phyloP scores from a whole-genome alignment of 2,888 invertebrate genomes.

The Taphrorychus bicolor region DNA sequence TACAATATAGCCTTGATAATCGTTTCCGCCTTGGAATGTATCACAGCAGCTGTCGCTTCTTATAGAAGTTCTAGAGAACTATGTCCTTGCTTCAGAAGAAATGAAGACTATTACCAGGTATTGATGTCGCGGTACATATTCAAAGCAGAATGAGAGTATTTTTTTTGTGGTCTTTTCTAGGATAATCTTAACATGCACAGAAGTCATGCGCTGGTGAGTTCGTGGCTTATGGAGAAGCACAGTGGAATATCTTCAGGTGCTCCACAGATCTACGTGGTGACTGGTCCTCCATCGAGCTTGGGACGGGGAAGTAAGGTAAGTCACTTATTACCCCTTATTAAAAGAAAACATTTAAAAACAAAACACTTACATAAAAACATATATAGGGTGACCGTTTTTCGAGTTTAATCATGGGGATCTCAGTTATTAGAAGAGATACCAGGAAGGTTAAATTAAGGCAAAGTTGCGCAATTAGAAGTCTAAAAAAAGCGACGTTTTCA shows the following conservation, averaged over 20 bases:
- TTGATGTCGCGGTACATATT: background rate
- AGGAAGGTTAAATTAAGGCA: too few species aligned
- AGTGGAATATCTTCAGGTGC: slow-evolving; percentile 39
- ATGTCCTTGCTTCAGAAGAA: slow-evolving; percentile 65
- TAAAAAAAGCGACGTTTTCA: too few species aligned
- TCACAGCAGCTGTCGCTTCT: slow-evolving; percentile 63
- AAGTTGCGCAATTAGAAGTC: too few species aligned
- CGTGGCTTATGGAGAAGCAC: slow-evolving; percentile 65
- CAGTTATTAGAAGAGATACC: too few species aligned
- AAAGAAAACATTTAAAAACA: too few species aligned
- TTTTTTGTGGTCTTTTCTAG: slow-evolving; percentile 27
- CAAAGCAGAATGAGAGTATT: background rate
- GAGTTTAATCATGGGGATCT: too few species aligned
- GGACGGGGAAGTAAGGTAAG: slow-evolving; percentile 49
- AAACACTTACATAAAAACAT: too few species aligned
- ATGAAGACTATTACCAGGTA: slow-evolving; percentile 48
- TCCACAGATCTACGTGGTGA: slow-evolving; percentile 50
- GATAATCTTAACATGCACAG: slow-evolving; percentile 56
- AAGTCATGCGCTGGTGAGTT: slow-evolving; percentile 65
- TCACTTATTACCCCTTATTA: too few species aligned
- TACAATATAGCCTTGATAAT: slow-evolving; percentile 70
- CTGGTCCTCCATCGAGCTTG: slow-evolving; percentile 51
- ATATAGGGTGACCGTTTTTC: too few species aligned
- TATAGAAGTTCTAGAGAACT: slow-evolving; percentile 65
- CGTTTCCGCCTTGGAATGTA: slow-evolving; percentile 63